Conservation (phyloP, 2,113 vertebrate species). For the Oenanthe oenanthe region DNA sequence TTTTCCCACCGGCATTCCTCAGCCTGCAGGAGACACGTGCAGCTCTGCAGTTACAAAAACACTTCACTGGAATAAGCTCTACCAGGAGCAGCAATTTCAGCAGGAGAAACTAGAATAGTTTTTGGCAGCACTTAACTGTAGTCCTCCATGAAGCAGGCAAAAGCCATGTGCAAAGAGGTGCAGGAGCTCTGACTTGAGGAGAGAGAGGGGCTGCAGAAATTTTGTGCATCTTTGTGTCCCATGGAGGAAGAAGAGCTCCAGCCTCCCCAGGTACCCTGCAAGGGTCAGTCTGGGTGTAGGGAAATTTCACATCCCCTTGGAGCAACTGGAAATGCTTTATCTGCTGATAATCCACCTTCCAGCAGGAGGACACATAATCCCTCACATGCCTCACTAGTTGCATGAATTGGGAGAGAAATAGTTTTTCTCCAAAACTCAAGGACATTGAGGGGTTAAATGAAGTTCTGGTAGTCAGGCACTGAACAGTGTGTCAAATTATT, state of each 20-base stretch:
- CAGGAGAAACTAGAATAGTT: background rate
- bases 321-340: background rate
- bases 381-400: background rate
- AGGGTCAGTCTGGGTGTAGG: rapidly evolving
- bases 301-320: background rate
- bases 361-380: background rate
- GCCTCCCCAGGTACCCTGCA: rapidly evolving
- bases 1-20: background rate
- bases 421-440: background rate
- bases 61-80: background rate
- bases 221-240: rapidly evolving
- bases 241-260: background rate
- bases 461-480: background rate
- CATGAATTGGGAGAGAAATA: background rate
- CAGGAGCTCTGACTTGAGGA: rapidly evolving
- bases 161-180: background rate
- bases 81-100: background rate
- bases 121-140: background rate
- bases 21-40: rapidly evolving
- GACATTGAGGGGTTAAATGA: background rate
- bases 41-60: background rate
- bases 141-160: background rate
- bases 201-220: background rate
- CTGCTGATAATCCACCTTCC: background rate
- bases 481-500: background rate